These are phyloP conservation scores for Cairina moschata DNA, from an alignment of 2,113 vertebrate species.

Conservation along the genomic window DNA sequence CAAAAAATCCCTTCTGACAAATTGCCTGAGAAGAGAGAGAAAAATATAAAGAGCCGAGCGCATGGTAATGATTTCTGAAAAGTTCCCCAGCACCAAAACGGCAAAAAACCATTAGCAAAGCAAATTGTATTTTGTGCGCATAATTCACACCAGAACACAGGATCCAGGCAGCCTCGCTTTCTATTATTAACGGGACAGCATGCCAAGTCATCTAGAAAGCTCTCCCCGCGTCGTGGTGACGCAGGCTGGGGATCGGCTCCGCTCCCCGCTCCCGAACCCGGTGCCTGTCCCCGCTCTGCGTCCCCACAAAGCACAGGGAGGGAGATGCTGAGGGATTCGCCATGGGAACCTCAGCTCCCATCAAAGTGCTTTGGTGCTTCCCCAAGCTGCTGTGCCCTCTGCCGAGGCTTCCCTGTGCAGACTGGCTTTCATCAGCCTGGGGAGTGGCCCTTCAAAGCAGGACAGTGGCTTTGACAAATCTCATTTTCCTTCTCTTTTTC, in stretches of 20 bases:
- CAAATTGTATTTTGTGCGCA: constrained; percentile 69
- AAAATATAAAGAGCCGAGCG: constrained; percentile 36
- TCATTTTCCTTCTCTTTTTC: not conserved
- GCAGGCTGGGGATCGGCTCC: not conserved
- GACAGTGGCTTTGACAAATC: not conserved
- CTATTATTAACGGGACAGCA: not conserved
- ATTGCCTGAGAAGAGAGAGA: constrained; percentile 73
- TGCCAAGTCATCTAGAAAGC: not conserved
- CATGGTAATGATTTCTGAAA: constrained; percentile 73
- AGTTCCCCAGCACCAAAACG: constrained; percentile 66
- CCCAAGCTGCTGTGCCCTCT: not conserved
- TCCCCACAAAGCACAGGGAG: fast-evolving
- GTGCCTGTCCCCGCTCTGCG: fast-evolving
- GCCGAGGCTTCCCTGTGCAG: fast-evolving
- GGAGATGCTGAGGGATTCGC: fast-evolving
- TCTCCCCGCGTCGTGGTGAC: fast-evolving
- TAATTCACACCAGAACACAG: constrained; percentile 69
- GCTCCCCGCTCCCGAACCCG: fast-evolving
- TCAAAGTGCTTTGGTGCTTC: fast-evolving
- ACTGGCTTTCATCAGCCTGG: not conserved
- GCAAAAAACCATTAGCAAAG: constrained; percentile 72
- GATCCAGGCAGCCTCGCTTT: not conserved
- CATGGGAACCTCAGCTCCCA: fast-evolving
- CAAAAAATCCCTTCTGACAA: constrained; percentile 77
- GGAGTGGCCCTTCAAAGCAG: constrained; percentile 18